Conservation (phyloP, 1,140 invertebrate species). For the Drosophila lacteicornis region DNA sequence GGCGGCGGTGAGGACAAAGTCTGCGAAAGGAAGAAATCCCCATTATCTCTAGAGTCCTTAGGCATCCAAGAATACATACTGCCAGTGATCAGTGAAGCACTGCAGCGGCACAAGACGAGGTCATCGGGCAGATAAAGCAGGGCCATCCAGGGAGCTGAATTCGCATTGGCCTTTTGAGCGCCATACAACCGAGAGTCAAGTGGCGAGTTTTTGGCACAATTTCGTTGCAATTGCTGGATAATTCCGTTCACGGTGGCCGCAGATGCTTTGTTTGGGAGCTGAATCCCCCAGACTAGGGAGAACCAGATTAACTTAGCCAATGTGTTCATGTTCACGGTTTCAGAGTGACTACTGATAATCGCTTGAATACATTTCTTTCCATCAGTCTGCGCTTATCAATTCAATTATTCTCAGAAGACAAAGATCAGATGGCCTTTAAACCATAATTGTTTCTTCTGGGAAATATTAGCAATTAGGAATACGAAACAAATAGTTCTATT, state of each 20-base stretch:
- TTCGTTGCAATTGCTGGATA: background rate
- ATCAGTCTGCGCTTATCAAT: background rate
- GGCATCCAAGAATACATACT: background rate
- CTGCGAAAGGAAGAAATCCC: background rate
- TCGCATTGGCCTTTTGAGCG: background rate
- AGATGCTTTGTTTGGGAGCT: background rate
- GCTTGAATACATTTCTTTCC: too few species aligned
- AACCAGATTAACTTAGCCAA: background rate
- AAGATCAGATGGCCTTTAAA: too few species aligned
- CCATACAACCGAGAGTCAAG: background rate
- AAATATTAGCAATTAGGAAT: background rate
- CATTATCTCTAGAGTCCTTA: background rate
- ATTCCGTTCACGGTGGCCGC: background rate
- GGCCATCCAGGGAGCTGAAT: slow-evolving; percentile 4
- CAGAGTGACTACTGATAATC: background rate
- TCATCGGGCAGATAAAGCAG: background rate
- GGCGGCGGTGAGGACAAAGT: slow-evolving; percentile 1
- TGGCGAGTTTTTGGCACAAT: background rate
- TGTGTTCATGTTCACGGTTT: background rate
- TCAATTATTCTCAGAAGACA: background rate
- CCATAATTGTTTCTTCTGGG: too few species aligned
- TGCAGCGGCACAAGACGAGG: background rate
- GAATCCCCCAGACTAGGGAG: background rate
- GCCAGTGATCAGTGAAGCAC: background rate
- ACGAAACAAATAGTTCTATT: too few species aligned